A percentile compares a stretch with the other conserved stretches of the same genome.
Conservation (phyloP, 2,888 invertebrate genomes). For the Idaea aversata region DNA sequence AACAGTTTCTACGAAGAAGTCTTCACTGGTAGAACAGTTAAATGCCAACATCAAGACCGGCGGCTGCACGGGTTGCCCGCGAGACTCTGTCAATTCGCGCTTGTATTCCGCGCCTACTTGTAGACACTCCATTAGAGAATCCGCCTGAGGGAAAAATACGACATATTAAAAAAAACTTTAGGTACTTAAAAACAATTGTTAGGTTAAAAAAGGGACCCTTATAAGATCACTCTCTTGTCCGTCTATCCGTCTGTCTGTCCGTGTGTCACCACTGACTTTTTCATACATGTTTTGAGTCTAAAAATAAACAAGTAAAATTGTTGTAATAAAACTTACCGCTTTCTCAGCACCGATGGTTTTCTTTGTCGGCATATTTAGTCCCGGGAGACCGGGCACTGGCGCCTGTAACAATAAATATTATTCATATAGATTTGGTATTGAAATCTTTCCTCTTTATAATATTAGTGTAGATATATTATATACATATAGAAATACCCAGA, state of each 20-base stretch:
- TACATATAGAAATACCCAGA: no score
- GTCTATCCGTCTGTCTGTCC: no score
- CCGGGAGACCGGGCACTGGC: slow-evolving; percentile 85
- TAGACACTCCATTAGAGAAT: slow-evolving; percentile 94
- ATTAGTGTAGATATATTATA: no score
- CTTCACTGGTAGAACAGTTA: slow-evolving; percentile 85
- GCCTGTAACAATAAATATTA: slow-evolving; percentile 54
- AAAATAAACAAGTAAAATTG: background rate
- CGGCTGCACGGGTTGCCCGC: slow-evolving; percentile 74
- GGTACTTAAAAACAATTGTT: no score
- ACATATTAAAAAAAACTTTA: background rate
- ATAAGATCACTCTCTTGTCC: no score
- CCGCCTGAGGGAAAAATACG: slow-evolving; percentile 80
- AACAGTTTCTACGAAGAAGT: slow-evolving; percentile 90
- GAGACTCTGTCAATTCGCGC: slow-evolving; percentile 78
- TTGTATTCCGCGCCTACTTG: slow-evolving; percentile 85
- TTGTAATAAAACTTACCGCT: slow-evolving; percentile 82
- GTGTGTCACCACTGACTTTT: no score
- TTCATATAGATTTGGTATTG: background rate
- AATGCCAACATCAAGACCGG: slow-evolving; percentile 93
- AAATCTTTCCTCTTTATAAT: no score
- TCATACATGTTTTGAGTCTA: background rate
- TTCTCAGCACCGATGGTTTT: slow-evolving; percentile 93
- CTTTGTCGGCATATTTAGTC: slow-evolving; percentile 90
- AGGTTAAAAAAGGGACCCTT: no score